A percentile compares a stretch with the other conserved stretches of the same genome.
phyloP scores from a whole-genome alignment of 2,797 vertebrate species.

The Brachyalestes nurse region DNA sequence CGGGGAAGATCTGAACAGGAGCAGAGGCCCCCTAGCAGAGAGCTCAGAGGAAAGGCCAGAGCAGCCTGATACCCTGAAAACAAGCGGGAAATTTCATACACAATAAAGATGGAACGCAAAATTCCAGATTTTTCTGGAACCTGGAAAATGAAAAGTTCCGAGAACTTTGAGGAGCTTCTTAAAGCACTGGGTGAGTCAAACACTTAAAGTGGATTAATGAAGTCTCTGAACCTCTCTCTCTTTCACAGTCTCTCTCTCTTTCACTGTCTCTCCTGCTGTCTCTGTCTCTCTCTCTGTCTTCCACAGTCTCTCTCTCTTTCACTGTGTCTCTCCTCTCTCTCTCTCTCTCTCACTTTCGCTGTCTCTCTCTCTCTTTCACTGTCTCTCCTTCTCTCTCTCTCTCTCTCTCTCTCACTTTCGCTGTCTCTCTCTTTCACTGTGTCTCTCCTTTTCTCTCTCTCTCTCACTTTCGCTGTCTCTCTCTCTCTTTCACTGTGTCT shows the following conservation, averaged over 20 bases:
- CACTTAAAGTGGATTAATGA: neutral
- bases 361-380: neutral
- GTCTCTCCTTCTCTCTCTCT: no score
- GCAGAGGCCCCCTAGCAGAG: no score
- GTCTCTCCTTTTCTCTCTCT: no score
- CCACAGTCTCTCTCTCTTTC: neutral
- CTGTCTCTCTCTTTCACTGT: no score
- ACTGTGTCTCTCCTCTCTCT: neutral
- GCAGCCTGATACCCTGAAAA: neutral
- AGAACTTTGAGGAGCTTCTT: conserved; percentile 94
- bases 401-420: no score
- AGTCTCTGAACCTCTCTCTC: conserved; percentile 1
- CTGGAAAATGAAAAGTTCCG: conserved; percentile 92
- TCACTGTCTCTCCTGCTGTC: neutral
- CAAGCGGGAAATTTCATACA: neutral
- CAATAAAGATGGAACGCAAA: conserved; percentile 76
- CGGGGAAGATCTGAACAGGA: no score
- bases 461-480: no score
- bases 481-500: no score
- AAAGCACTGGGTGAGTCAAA: conserved; percentile 84
- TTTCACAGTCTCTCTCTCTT: neutral
- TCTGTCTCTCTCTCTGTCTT: neutral
- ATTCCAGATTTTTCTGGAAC: conserved; percentile 89
- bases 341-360: neutral
- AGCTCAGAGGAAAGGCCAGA: no score